Evolutionary conservation across 2,888 invertebrate species (phyloP).

Genomic region (Incurvaria masculella): DNA sequence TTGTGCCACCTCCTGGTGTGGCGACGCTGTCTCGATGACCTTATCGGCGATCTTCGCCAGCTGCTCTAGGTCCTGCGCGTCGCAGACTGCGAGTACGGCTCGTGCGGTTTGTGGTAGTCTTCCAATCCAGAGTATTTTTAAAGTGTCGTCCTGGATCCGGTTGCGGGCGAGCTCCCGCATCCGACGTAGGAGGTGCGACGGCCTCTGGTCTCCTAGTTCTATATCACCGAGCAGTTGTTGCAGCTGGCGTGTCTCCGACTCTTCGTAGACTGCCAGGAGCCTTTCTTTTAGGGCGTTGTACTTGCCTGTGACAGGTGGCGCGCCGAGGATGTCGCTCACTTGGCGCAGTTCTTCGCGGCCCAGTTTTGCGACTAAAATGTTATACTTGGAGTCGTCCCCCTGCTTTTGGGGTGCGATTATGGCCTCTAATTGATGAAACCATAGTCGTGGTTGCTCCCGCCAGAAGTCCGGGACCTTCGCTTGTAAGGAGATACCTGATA

Average conservation of each 20-base stretch:
- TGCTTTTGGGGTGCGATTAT: neutral
- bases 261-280: slow-evolving; percentile 4
- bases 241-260: neutral
- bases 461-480: slow-evolving; percentile 7
- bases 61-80: slow-evolving; percentile 1
- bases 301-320: slow-evolving; percentile 9
- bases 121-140: slow-evolving; percentile 6
- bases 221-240: neutral
- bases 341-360: slow-evolving; percentile 10
- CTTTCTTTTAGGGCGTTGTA: slow-evolving; percentile 8
- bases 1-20: too few species aligned
- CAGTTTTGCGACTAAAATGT: slow-evolving; percentile 3
- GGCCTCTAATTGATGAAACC: slow-evolving; percentile 10
- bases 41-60: slow-evolving; percentile 5
- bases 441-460: slow-evolving; percentile 11
- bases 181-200: neutral
- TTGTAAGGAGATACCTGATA: too few species aligned
- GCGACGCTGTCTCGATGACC: slow-evolving; percentile 4
- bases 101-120: slow-evolving; percentile 3
- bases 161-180: slow-evolving; percentile 14
- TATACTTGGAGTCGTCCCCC: slow-evolving; percentile 1
- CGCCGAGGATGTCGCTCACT: slow-evolving; percentile 9
- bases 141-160: slow-evolving; percentile 14
- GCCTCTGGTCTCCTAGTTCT: neutral
- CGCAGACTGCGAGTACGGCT: slow-evolving; percentile 5